These are phyloP conservation scores for Drosophila mimica DNA, from an alignment of 2,888 invertebrate species.

Conservation along the genomic window DNA sequence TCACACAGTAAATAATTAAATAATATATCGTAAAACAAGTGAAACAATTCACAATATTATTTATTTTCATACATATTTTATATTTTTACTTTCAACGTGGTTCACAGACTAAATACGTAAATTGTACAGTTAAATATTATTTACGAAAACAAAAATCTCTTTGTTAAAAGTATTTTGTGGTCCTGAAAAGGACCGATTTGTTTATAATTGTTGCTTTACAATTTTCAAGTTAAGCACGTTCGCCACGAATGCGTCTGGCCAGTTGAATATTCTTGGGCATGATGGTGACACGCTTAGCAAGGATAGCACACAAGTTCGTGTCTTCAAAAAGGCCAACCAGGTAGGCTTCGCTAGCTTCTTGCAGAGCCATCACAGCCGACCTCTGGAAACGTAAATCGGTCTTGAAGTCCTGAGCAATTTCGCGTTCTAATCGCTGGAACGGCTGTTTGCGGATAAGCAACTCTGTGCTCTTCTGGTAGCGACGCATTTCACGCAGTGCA, in stretches of 20 bases:
- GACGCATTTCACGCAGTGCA: conserved; percentile 36
- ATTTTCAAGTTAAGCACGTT: conserved; percentile 91
- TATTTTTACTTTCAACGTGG: not conserved
- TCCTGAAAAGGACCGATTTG: conserved; percentile 55
- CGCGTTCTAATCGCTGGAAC: conserved; percentile 33
- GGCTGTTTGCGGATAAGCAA: conserved; percentile 33
- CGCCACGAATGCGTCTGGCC: conserved; percentile 97
- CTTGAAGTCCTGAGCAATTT: conserved; percentile 42
- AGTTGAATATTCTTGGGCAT: conserved; percentile 99
- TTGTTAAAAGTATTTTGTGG: conserved; percentile 26
- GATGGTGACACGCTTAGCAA: conserved; percentile 97
- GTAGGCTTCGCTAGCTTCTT: conserved; percentile 36
- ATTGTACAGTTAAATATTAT: not conserved
- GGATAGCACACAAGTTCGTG: conserved; percentile 90
- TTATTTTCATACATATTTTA: not conserved
- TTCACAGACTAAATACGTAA: not conserved
- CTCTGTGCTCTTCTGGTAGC: conserved; percentile 42
- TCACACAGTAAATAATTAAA: not conserved
- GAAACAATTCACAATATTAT: not conserved
- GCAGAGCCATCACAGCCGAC: conserved; percentile 42
- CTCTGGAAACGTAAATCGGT: conserved; percentile 44
- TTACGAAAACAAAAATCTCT: conserved; percentile 23
- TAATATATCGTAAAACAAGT: not conserved
- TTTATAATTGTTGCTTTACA: not conserved
- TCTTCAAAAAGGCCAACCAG: conserved; percentile 32